phyloP scores from a whole-genome alignment of 2,888 invertebrate species.

The Choreutis nemorana region DNA sequence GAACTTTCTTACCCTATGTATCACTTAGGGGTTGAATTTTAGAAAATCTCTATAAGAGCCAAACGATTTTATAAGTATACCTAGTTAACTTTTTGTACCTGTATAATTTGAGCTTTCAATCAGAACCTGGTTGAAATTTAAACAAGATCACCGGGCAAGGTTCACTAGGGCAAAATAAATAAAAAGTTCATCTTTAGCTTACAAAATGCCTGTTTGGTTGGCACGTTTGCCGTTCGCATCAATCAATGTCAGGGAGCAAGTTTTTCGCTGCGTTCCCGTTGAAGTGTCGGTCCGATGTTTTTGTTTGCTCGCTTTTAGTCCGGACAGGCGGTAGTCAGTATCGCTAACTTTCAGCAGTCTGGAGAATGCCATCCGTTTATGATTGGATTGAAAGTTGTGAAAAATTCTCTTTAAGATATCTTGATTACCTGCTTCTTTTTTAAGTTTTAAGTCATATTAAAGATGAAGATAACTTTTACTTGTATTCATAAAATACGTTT shows the following conservation, averaged over 20 bases:
- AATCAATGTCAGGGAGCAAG: constrained; percentile 55
- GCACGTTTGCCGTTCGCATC: constrained; percentile 40
- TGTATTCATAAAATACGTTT: no score
- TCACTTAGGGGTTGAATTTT: no score
- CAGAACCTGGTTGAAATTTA: no score
- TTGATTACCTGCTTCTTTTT: constrained; percentile 4
- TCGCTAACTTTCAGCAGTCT: constrained; percentile 5
- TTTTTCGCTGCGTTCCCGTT: constrained; percentile 49
- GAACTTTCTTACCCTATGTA: no score
- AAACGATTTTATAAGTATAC: no score
- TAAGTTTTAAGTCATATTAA: no score
- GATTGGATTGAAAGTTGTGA: constrained; percentile 4
- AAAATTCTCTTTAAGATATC: constrained; percentile 5
- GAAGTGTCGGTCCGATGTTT: constrained; percentile 42
- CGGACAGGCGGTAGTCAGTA: constrained; percentile 5
- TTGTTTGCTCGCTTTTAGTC: constrained; percentile 47
- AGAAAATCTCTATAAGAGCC: no score
- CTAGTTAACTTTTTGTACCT: no score
- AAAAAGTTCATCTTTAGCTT: constrained; percentile 22
- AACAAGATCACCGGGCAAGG: no score
- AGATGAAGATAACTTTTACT: no score
- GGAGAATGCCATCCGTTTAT: constrained; percentile 8
- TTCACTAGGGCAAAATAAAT: no score
- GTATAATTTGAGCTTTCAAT: no score
- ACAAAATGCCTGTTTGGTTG: constrained; percentile 29